Percentiles rank a stretch among this genome's conserved stretches.
phyloP scores from a whole-genome alignment of 2,113 vertebrate genomes.

The Burhinus bistriatus region DNA sequence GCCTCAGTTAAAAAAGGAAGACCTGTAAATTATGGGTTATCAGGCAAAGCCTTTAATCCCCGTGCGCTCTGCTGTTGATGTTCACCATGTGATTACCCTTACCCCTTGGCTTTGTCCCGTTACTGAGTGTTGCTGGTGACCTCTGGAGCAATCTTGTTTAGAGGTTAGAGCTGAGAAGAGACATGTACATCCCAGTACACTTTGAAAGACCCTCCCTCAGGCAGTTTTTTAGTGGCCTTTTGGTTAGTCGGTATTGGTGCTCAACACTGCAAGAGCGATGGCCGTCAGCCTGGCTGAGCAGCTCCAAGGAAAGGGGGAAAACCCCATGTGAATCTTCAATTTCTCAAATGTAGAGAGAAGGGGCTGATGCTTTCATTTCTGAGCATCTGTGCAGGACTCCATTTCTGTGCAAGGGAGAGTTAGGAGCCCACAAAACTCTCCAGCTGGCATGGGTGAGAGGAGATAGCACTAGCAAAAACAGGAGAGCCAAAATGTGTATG shows the following conservation, averaged over 20 bases:
- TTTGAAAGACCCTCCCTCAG: background rate
- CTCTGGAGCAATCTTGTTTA: background rate
- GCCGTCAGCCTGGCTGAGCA: background rate
- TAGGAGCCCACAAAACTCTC: background rate
- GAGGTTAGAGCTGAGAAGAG: background rate
- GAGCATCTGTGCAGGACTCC: background rate
- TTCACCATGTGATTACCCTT: background rate
- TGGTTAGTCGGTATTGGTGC: background rate
- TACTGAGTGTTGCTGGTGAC: background rate
- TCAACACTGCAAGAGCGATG: background rate
- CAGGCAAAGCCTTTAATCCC: background rate
- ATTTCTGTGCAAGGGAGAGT: background rate
- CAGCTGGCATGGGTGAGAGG: background rate
- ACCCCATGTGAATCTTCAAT: background rate
- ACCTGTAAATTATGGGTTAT: background rate
- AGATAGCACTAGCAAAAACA: background rate
- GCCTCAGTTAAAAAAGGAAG: background rate
- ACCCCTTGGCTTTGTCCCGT: background rate
- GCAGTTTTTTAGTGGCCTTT: background rate
- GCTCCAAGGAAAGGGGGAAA: background rate
- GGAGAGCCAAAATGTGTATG: background rate
- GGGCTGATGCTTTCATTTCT: background rate
- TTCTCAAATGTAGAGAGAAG: accelerated
- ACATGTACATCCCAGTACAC: background rate
- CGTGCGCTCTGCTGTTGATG: background rate